Conservation (phyloP, 2,797 vertebrate genomes). For the Emydoidea blandingii region DNA sequence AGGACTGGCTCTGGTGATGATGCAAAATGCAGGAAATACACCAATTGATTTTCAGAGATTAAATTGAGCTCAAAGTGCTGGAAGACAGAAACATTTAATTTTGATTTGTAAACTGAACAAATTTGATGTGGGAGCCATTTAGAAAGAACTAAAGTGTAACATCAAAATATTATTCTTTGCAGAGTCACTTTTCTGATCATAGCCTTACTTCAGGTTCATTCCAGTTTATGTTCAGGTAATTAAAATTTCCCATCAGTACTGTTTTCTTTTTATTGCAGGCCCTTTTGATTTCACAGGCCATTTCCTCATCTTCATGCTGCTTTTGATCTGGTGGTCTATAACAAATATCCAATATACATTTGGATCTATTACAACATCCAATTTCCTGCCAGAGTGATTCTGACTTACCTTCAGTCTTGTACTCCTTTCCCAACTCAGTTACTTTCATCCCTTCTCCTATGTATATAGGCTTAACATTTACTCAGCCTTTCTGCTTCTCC, state of each 20-base stretch:
- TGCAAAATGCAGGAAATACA: not conserved
- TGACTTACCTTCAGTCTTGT: slow-evolving; percentile 12
- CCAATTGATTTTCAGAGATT: not conserved
- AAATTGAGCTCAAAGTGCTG: not conserved
- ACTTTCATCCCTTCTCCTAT: slow-evolving; percentile 23
- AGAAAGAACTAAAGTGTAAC: not conserved
- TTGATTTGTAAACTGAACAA: not conserved
- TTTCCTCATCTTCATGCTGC: slow-evolving; percentile 45
- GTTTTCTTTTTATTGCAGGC: not conserved
- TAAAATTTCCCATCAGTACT: slow-evolving; percentile 31
- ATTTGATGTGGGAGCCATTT: not conserved
- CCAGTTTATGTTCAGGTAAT: not conserved
- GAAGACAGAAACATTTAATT: not conserved
- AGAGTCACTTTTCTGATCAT: not conserved
- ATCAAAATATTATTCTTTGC: not conserved
- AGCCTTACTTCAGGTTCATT: not conserved
- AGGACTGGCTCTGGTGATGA: not conserved
- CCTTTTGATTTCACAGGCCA: slow-evolving; percentile 44
- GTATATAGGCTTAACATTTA: not conserved
- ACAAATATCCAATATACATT: slow-evolving; percentile 53
- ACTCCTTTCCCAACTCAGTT: not conserved
- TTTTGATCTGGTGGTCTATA: slow-evolving; percentile 42
- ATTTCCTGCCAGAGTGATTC: slow-evolving; percentile 60
- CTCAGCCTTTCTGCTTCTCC: not conserved
- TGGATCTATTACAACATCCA: slow-evolving; percentile 29